phyloP scores from a whole-genome alignment of 2,797 vertebrate species.

The Spizella passerina region DNA sequence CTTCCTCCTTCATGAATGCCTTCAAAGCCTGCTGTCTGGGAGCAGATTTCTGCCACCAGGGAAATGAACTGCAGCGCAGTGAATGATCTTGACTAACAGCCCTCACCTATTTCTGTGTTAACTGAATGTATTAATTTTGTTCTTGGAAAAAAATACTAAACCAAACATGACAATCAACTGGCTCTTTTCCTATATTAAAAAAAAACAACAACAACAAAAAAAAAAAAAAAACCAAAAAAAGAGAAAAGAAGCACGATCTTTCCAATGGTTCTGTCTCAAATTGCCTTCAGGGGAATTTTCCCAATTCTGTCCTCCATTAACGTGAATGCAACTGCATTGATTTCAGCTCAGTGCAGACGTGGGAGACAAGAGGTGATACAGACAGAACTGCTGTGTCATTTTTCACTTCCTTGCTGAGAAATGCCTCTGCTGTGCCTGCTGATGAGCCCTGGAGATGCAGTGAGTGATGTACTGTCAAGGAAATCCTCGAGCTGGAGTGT shows the following conservation, averaged over 20 bases:
- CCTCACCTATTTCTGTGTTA: constrained; percentile 9
- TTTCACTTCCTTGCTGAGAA: background rate
- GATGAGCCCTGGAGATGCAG: background rate
- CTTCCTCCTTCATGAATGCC: background rate
- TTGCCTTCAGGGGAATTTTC: background rate
- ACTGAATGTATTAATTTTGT: background rate
- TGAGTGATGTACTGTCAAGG: constrained; percentile 27
- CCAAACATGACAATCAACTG: background rate
- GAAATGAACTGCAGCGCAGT: background rate
- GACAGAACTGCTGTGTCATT: constrained; percentile 38
- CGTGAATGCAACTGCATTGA: background rate
- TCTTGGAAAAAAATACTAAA: background rate
- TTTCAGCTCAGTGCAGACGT: background rate
- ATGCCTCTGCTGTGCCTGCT: background rate
- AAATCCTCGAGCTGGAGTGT: constrained; percentile 2
- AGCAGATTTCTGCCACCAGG: background rate
- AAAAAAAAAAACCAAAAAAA: background rate
- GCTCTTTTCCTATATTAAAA: background rate
- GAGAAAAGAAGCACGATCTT: background rate
- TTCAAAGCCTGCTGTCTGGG: background rate
- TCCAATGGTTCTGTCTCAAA: background rate
- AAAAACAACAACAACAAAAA: background rate
- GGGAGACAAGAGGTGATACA: background rate
- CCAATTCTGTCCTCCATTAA: background rate
- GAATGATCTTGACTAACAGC: background rate